These are phyloP conservation scores for Mya arenaria DNA, from an alignment of 1,140 invertebrate genomes.

Conservation along the genomic window DNA sequence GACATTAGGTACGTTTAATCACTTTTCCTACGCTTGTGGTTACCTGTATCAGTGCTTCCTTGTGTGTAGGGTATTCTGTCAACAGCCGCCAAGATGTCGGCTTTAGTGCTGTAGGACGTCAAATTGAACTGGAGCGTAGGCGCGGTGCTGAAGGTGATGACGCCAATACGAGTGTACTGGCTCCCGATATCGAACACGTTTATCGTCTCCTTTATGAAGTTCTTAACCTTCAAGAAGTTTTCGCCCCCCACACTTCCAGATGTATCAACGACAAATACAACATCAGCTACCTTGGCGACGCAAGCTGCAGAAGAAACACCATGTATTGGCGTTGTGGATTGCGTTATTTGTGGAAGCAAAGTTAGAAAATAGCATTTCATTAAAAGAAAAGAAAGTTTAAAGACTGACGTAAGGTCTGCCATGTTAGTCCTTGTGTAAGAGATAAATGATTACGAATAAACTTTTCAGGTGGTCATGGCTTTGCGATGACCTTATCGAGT, in stretches of 20 bases:
- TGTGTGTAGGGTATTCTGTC: conserved; percentile 50
- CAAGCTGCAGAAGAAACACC: conserved; percentile 51
- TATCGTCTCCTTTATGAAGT: conserved; percentile 57
- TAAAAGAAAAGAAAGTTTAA: no score
- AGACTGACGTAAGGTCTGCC: no score
- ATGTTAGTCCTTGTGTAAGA: no score
- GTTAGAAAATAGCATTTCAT: no score
- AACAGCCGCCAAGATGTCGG: conserved; percentile 56
- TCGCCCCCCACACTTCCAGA: conserved; percentile 46
- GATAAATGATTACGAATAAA: no score
- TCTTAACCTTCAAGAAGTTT: conserved; percentile 45
- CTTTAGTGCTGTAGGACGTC: conserved; percentile 61
- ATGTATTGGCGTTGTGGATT: no score
- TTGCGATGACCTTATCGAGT: no score
- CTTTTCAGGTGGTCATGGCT: no score
- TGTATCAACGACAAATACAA: conserved; percentile 49
- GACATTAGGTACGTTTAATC: no score
- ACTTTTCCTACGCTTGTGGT: neutral
- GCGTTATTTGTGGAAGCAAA: no score
- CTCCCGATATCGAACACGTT: conserved; percentile 66
- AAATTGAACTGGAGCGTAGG: conserved; percentile 68
- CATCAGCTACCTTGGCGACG: conserved; percentile 42
- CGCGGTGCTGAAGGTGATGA: conserved; percentile 42
- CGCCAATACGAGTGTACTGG: conserved; percentile 28
- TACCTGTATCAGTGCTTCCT: conserved; percentile 67